Conservation (phyloP, 1,140 invertebrate species). For the Pseudachorutes palmiensis region DNA sequence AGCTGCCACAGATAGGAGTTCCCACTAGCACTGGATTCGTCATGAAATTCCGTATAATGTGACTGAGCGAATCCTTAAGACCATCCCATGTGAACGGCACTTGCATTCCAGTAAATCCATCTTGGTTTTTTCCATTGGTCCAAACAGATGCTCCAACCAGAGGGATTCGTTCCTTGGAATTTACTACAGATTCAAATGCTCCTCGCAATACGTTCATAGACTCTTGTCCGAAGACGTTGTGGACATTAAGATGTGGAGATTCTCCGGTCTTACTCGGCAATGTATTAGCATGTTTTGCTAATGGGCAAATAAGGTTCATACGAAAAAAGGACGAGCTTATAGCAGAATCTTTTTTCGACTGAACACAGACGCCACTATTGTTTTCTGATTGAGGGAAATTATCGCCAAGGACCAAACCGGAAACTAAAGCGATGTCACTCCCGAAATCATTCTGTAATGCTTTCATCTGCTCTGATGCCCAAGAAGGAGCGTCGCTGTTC, state of each 20-base stretch:
- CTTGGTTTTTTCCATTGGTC: conserved; percentile 20
- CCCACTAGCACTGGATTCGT: conserved; percentile 19
- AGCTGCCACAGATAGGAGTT: conserved; percentile 34
- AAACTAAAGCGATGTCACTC: background rate
- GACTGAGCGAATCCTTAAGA: conserved; percentile 26
- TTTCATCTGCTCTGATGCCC: conserved; percentile 5
- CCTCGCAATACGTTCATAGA: background rate
- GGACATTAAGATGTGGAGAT: conserved; percentile 24
- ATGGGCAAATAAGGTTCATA: conserved; percentile 14
- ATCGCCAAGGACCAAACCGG: conserved; percentile 27
- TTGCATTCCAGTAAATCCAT: conserved; percentile 24
- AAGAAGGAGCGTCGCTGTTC: background rate
- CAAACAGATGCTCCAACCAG: conserved; percentile 18
- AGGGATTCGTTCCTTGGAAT: conserved; percentile 14
- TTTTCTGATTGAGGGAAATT: conserved; percentile 26
- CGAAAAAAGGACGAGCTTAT: background rate
- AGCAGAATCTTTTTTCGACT: background rate
- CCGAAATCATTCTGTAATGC: background rate
- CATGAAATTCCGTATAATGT: conserved; percentile 32
- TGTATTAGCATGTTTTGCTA: conserved; percentile 14
- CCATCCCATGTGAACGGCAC: conserved; percentile 35
- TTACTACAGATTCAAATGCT: background rate
- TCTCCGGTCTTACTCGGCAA: background rate
- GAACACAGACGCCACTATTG: background rate
- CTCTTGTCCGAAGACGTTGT: conserved; percentile 30